Percentiles rank a stretch among this genome's conserved stretches.
These are phyloP conservation scores for Allophyes oxyacanthae DNA, from an alignment of 2,888 invertebrate species.

Conservation along the genomic window DNA sequence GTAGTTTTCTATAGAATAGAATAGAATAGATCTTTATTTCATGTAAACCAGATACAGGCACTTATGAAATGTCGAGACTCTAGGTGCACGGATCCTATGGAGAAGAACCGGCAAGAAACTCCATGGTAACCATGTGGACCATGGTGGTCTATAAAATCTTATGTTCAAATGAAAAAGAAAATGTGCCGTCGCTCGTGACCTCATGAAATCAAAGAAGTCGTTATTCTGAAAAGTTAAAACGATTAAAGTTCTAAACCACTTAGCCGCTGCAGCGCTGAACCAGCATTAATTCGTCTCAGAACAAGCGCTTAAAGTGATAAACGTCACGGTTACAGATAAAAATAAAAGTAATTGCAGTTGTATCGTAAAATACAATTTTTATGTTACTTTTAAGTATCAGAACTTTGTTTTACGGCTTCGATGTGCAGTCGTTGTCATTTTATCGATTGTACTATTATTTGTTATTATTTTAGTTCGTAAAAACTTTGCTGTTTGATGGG, in stretches of 20 bases:
- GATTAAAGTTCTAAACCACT: conserved; percentile 37
- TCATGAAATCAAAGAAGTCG: conserved; percentile 24
- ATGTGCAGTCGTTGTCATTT: conserved; percentile 51
- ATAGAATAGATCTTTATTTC: too few relatives aligned
- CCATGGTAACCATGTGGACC: too few relatives aligned
- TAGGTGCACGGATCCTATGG: too few relatives aligned
- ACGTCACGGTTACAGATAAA: conserved; percentile 51
- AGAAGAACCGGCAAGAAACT: too few relatives aligned
- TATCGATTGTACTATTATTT: conserved; percentile 41
- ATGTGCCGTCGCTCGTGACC: background rate
- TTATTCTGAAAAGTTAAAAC: conserved; percentile 19
- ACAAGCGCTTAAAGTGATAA: conserved; percentile 54
- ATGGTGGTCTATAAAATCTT: too few relatives aligned
- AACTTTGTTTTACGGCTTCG: conserved; percentile 50
- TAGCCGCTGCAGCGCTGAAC: conserved; percentile 41
- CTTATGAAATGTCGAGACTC: too few relatives aligned
- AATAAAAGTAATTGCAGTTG: conserved; percentile 59
- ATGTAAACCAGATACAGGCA: too few relatives aligned
- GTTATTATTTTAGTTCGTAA: conserved; percentile 38
- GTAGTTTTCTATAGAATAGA: too few relatives aligned
- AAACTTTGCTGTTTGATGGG: conserved; percentile 30
- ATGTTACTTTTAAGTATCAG: conserved; percentile 53
- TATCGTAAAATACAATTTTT: conserved; percentile 59
- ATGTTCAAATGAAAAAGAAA: background rate
- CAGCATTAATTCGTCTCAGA: conserved; percentile 45